These are phyloP conservation scores for Deroplatys truncata DNA, from an alignment of 2,888 invertebrate species.

Conservation along the genomic window DNA sequence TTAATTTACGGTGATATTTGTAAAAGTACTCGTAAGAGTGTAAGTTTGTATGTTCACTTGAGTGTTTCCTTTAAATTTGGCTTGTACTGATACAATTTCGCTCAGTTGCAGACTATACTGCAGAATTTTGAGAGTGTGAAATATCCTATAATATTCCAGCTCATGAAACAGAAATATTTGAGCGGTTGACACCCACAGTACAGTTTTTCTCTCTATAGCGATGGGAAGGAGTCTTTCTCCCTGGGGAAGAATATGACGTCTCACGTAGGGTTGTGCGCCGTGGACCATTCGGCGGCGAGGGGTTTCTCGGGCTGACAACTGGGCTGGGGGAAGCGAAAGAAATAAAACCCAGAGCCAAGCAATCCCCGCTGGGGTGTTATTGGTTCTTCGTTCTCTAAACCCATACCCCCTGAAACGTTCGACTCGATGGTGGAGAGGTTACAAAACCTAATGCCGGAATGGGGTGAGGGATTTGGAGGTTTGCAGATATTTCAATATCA, in stretches of 20 bases:
- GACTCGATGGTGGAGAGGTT: neutral
- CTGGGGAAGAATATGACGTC: neutral
- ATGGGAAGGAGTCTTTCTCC: neutral
- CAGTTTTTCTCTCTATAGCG: neutral
- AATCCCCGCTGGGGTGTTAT: constrained; percentile 21
- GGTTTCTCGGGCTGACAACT: no score
- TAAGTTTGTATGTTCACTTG: no score
- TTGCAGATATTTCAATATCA: constrained; percentile 5
- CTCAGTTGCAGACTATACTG: no score
- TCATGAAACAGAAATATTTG: neutral
- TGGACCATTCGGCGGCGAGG: neutral
- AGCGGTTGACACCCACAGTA: neutral
- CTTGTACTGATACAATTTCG: no score
- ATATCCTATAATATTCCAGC: no score
- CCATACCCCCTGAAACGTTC: neutral
- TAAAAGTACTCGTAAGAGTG: no score
- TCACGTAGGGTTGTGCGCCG: neutral
- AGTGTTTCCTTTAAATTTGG: no score
- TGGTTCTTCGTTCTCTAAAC: neutral
- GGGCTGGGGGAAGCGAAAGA: neutral
- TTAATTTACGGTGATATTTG: no score
- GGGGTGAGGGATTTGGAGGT: neutral
- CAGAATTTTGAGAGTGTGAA: no score
- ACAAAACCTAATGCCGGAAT: neutral
- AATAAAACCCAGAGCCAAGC: constrained; percentile 20